These are phyloP conservation scores for Cyrtorhinus lividipennis DNA, from an alignment of 1,140 invertebrate species.

Conservation along the genomic window DNA sequence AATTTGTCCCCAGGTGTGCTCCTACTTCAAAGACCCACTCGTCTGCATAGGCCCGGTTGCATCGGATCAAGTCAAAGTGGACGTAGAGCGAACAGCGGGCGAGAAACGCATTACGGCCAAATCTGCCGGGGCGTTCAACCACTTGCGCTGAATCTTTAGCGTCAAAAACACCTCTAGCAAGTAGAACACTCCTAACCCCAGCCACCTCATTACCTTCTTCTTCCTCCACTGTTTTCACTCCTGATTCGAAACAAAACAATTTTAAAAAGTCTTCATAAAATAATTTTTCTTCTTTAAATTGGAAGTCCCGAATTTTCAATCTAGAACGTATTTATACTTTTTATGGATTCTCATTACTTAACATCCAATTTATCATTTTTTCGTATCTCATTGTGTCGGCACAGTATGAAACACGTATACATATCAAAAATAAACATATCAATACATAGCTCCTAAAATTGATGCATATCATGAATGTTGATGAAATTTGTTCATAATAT, in stretches of 20 bases:
- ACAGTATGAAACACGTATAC: conserved; percentile 18
- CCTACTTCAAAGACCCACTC: conserved; percentile 77
- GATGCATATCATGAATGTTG: conserved; percentile 7
- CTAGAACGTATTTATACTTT: too few species aligned
- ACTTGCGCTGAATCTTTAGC: not conserved
- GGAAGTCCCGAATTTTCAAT: too few species aligned
- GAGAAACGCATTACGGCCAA: conserved; percentile 57
- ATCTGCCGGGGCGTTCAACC: conserved; percentile 19
- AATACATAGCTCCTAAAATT: conserved; percentile 19
- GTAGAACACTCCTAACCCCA: not conserved
- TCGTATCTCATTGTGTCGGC: conserved; percentile 17
- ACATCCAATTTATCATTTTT: not conserved
- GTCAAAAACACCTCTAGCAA: not conserved
- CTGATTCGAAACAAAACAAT: not conserved
- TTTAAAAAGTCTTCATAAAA: too few species aligned
- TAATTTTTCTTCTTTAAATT: too few species aligned
- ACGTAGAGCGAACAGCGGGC: conserved; percentile 59
- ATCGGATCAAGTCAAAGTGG: conserved; percentile 52
- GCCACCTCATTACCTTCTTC: not conserved
- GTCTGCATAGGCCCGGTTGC: conserved; percentile 76
- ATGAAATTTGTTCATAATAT: not conserved
- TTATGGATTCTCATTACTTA: too few species aligned
- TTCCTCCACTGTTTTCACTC: not conserved
- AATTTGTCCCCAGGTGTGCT: conserved; percentile 67
- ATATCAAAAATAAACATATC: conserved; percentile 20